Base-by-base conservation (phyloP, 2,797 vertebrate genomes). In the Eurystomus glaucurus region DNA sequence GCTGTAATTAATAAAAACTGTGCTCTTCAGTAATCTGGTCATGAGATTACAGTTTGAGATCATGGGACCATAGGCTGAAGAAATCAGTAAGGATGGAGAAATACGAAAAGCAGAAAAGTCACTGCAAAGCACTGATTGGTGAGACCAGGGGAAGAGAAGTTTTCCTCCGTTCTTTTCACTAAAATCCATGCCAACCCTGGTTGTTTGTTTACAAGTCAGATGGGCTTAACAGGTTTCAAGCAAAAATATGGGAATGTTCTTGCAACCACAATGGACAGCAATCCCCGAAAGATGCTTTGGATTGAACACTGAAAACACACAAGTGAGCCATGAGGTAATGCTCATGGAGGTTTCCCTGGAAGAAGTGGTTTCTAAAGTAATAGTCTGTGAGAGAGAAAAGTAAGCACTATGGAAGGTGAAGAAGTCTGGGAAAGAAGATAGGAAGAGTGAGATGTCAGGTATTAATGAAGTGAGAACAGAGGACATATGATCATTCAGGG, bases 91-190 rank as follows among this genome's bases (percentile, higher is more conserved):
- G 26, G 50, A 37, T 61, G 37, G 46, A 65, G 11, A 46, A 75
- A 62, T 28, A 6, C n/a, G 55, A 58, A 74, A 84, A 69, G 14
- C 4, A 20, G 43, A 48, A 35, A 92, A 52, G 2, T 37, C 5
- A 33, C 76, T 85, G n/a, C 11, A 61, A 78, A 86, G 17, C 9
- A 57, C 6, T 21, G 18, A 21, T 11, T 55, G 14, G 39, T 43
- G 43, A 61, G 14, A 46, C 1, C 0, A 37, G 14, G 4, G 6
- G 20, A 64, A 54, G 37, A 85, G 54, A 58, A 33, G 2, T 0
- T 6, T 70, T 33, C 57, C 5, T 45, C 26, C 6, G 4, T 58
- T 51, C 25, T 61, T 72, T 70, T 15, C 37, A 72, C 15, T 17
- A 48, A 45, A 17, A 37, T 3, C 26, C 26, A 4, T 41, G 11